Evolutionary conservation across 1,140 invertebrate genomes (phyloP), one percentile per base, ranked within the genome.

Genomic region (Pachypeltis micranthus): DNA sequence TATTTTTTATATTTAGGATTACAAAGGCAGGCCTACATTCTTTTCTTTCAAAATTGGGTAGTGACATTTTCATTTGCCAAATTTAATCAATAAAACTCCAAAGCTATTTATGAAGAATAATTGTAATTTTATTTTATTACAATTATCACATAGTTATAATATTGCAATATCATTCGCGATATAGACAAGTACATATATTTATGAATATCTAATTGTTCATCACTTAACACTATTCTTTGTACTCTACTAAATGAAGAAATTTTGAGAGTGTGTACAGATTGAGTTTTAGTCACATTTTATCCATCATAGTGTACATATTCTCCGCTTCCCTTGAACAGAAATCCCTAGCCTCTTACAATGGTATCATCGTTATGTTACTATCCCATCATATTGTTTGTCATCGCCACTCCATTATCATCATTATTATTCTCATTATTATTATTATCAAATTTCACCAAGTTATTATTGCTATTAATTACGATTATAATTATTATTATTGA

Each of bases 201-300:
- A 56, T 55, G 59, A 59, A 58, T 59, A 59, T 55, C 55, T 63
- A 63, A 59, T 63, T 63, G 62, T 63, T 63, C 62, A 58, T 63
- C 62, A 65, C 64, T 59, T 65, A 61, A 62, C 44, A 65, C 47
- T 62, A 62, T 56, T 58, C 60, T 65, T 65, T 65, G 60, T 62
- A 65, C 51, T 62, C 59, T 62, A 65, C 39, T 58, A 24, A 57
- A 62, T n/a, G n/a, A 54, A 62, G 55, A 51, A 3, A 19, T 29
- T 62, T 62, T 61, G 63, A 59, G 47, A 51, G 47, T 51, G 47
- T 64, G 64, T 65, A 65, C 64, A 65, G 64, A 57, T 65, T 65
- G 61, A 62, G 60, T 65, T 65, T 59, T 65, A 65, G 64, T 62
- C 59, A 61, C 31, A 23, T 34, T 55, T 63, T 29, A 54, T 57